A percentile compares a stretch with the other conserved stretches of the same genome.
phyloP scores from a whole-genome alignment of 2,888 invertebrate genomes.

The Lepidochrysops patricia region DNA sequence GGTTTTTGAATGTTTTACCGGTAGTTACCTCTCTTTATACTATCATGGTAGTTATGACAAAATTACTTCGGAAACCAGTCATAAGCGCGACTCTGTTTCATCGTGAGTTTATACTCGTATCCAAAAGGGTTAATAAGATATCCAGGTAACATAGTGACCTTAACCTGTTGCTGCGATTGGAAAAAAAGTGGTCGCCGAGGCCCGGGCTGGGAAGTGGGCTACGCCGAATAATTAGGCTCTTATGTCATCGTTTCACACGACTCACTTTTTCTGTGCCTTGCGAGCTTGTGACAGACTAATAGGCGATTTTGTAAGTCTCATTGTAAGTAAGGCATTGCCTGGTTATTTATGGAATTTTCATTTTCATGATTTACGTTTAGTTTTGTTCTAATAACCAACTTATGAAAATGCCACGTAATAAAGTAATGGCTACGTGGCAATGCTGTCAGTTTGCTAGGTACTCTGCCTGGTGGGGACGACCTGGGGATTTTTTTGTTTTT shows the following conservation, averaged over 20 bases:
- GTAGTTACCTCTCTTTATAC: no score
- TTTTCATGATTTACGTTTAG: neutral
- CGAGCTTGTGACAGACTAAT: slow-evolving; percentile 10
- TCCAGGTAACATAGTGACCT: slow-evolving; percentile 13
- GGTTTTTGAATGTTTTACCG: no score
- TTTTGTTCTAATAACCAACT: neutral
- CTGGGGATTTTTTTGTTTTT: no score
- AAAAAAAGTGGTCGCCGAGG: slow-evolving; percentile 4
- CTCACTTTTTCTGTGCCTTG: slow-evolving; percentile 1
- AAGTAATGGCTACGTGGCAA: no score
- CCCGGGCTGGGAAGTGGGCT: slow-evolving; percentile 11
- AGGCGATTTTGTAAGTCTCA: slow-evolving; percentile 1
- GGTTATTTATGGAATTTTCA: neutral
- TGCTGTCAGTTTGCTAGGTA: no score
- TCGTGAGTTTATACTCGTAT: neutral
- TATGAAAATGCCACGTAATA: no score
- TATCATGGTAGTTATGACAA: no score
- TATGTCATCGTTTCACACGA: slow-evolving; percentile 13
- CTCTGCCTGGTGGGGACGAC: no score
- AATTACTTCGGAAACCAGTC: no score
- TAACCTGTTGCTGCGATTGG: slow-evolving; percentile 9
- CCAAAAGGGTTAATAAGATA: slow-evolving; percentile 9
- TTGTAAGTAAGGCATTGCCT: neutral
- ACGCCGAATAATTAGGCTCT: slow-evolving; percentile 8
- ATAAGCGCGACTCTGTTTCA: no score